A percentile compares a stretch with the other conserved stretches of the same genome.
Evolutionary conservation across 2,797 vertebrate species (phyloP).

Genomic region (Lemur catta): DNA sequence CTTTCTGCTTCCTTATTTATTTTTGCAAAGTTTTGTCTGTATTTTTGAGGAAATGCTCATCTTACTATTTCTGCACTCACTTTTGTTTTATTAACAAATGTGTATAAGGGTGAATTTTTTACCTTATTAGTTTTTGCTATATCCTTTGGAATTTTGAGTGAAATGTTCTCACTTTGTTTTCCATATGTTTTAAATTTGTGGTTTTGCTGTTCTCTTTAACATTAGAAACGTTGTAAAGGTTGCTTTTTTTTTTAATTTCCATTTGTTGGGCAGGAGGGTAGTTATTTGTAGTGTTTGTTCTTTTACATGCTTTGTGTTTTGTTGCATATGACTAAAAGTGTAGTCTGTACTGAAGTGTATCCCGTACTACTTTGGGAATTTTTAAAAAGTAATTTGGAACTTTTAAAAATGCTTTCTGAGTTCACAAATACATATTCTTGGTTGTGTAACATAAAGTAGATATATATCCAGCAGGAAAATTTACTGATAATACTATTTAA

Average conservation of each 20-base stretch:
- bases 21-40: neutral
- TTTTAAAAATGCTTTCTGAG: neutral
- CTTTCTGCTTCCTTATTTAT: neutral
- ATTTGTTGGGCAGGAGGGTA: neutral
- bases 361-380: neutral
- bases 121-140: neutral
- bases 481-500: neutral
- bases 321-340: neutral
- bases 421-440: neutral
- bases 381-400: neutral
- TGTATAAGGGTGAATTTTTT: neutral
- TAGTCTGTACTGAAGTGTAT: neutral
- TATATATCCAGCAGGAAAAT: neutral
- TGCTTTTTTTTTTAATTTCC: neutral
- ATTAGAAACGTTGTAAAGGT: neutral
- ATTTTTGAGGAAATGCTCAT: neutral
- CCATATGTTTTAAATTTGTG: neutral
- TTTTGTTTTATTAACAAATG: neutral
- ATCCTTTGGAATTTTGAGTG: neutral
- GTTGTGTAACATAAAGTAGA: neutral
- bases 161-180: constrained; percentile 2
- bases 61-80: neutral
- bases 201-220: neutral
- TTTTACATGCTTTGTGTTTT: neutral
- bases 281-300: neutral